A percentile compares a stretch with the other conserved stretches of the same genome.
These are phyloP conservation scores for Vanessa tameamea DNA, from an alignment of 1,140 invertebrate species.

Conservation along the genomic window DNA sequence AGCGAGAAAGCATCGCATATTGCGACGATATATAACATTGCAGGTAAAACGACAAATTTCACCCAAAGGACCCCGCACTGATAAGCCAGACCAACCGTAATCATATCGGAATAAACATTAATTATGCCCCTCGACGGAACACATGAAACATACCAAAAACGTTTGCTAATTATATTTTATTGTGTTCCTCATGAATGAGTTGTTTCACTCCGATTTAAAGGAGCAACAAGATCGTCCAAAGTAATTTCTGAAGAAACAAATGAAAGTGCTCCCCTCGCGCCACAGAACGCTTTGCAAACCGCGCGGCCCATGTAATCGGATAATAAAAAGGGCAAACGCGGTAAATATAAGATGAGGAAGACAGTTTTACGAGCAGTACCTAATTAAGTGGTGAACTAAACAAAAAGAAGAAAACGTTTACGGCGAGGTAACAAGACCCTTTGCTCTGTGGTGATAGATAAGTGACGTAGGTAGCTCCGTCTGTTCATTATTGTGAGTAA, in stretches of 20 bases:
- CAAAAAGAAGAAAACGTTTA: slow-evolving; percentile 76
- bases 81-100: slow-evolving; percentile 68
- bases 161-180: slow-evolving; percentile 66
- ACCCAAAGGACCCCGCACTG: slow-evolving; percentile 58
- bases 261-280: slow-evolving; percentile 78
- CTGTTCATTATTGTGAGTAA: not conserved
- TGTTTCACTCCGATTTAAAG: slow-evolving; percentile 46
- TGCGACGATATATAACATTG: slow-evolving; percentile 21
- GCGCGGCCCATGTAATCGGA: slow-evolving; percentile 79
- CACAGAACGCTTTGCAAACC: slow-evolving; percentile 73
- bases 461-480: not conserved
- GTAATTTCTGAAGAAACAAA: slow-evolving; percentile 79
- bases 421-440: slow-evolving; percentile 57
- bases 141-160: slow-evolving; percentile 59
- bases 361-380: slow-evolving; percentile 80
- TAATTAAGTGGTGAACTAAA: slow-evolving; percentile 80
- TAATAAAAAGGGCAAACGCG: slow-evolving; percentile 81
- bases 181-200: slow-evolving; percentile 51
- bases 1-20: slow-evolving; percentile 25
- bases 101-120: slow-evolving; percentile 74
- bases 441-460: slow-evolving; percentile 35
- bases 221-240: slow-evolving; percentile 57
- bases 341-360: slow-evolving; percentile 81
- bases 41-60: slow-evolving; percentile 43
- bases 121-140: slow-evolving; percentile 61